Evolutionary conservation across 1,140 invertebrate genomes (phyloP).

Genomic region (Cherax quadricarinatus): DNA sequence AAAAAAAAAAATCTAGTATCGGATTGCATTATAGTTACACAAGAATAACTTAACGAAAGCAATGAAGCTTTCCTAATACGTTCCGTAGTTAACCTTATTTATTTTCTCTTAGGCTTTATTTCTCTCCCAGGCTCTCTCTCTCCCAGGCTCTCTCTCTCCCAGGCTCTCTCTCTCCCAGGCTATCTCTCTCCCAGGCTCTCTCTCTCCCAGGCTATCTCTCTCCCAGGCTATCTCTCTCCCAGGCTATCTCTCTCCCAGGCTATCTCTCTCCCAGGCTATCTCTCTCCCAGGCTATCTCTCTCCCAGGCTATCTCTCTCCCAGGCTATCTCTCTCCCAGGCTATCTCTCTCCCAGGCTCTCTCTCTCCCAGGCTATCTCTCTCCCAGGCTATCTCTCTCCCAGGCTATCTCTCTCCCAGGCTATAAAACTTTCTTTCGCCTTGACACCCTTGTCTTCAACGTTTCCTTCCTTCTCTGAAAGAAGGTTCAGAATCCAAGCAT

Average conservation of each 20-base stretch:
- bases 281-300: conserved; percentile 17
- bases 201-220: too few species aligned
- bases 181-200: too few species aligned
- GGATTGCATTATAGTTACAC: too few species aligned
- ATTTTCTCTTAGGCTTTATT: background rate
- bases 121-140: conserved; percentile 16
- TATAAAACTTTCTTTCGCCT: background rate
- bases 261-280: conserved; percentile 6
- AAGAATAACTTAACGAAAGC: too few species aligned
- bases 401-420: background rate
- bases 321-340: background rate
- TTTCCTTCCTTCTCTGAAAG: too few species aligned
- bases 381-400: conserved; percentile 8
- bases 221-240: too few species aligned
- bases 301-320: conserved; percentile 8
- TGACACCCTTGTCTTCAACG: background rate
- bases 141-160: background rate
- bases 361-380: conserved; percentile 17
- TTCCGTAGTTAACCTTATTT: too few species aligned
- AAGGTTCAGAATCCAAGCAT: too few species aligned
- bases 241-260: background rate
- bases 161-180: background rate
- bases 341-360: conserved; percentile 15
- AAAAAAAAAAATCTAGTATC: too few species aligned
- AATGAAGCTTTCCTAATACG: too few species aligned